phyloP scores from a whole-genome alignment of 2,888 invertebrate species.

The Drosophila maculinotata region DNA sequence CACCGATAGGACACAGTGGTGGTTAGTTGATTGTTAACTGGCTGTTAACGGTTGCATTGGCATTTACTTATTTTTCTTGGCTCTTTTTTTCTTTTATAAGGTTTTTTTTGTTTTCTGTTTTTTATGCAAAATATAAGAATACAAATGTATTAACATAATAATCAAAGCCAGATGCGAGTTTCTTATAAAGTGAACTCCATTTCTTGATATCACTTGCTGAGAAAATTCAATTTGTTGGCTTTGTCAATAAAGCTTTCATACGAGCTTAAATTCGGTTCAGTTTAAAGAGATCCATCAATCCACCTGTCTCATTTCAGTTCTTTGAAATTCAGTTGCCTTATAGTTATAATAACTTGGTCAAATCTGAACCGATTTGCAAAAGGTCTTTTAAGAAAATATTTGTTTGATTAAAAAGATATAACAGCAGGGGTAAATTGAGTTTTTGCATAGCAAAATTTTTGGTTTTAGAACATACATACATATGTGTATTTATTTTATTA shows the following conservation, averaged over 20 bases:
- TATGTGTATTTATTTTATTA: too few species aligned
- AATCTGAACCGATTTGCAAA: too few species aligned
- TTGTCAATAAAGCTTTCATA: background rate
- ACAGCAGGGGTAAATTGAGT: too few species aligned
- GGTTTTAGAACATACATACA: too few species aligned
- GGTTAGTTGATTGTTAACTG: conserved; percentile 11
- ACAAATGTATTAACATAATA: conserved; percentile 54
- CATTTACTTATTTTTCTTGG: conserved; percentile 2
- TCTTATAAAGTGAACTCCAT: background rate
- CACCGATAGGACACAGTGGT: conserved; percentile 44
- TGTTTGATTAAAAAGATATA: too few species aligned
- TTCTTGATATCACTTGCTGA: background rate
- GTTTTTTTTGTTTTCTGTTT: conserved; percentile 16
- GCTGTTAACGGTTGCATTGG: conserved; percentile 11
- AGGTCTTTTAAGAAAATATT: too few species aligned
- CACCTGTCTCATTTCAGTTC: too few species aligned
- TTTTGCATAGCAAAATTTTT: too few species aligned
- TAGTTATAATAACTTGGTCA: too few species aligned
- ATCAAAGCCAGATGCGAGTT: conserved; percentile 30
- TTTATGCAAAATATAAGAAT: conserved; percentile 27
- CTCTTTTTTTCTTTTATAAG: conserved; percentile 11
- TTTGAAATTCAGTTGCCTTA: too few species aligned
- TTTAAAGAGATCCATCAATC: background rate
- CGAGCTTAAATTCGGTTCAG: background rate
- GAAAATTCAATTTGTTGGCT: background rate